Base-by-base conservation (phyloP, 2,888 invertebrate genomes). In the Orthonevra nobilis region DNA sequence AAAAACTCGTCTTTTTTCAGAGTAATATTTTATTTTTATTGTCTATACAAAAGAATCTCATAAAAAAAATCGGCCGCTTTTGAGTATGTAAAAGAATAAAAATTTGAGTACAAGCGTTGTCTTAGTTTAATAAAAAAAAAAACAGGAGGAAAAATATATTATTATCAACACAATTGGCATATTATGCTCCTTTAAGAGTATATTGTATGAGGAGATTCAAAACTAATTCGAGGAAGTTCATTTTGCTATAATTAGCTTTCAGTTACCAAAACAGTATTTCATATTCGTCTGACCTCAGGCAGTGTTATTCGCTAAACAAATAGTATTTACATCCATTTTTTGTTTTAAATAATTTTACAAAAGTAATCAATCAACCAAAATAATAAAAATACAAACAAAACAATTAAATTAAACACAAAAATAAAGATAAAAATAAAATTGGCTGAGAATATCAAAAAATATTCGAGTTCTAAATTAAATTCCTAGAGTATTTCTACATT, bases 301-400 rank as follows among this genome's bases (percentile, higher is more conserved):
- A 87, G 87, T 87, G 86, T 86, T 85, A 85, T 87, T 87, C 86
- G 87, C 86, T 87, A 84, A 84, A 82, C 79, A 81, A 82, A 82
- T 84, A 40, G 5, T 23, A 23, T 23, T 23, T 23, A 23, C 23
- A 82, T 84, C 81, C 84, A 4, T 23, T 30, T 12, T 38, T 38
- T 19, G 7, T 46, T 54, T 56, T 14, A 34, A 32, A 12, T 19
- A n/a, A 19, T 10, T 44, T 42, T 60, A 10, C 38, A 32, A 66
- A 64, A 30, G 64, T 28, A 77, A 72, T 58, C 15, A 38, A 64
- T 56, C 38, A 54, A 30, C n/a, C 17, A 38, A 44, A 40, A 32
- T 32, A 5, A 36, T 38, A 12, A 70, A 52, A 30, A 30, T 50
- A 34, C 3, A 48, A 63, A 64, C 28, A 64, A 63, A 70, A 63